phyloP scores from a whole-genome alignment of 1,140 invertebrate species.

The Probaryconus sp. region DNA sequence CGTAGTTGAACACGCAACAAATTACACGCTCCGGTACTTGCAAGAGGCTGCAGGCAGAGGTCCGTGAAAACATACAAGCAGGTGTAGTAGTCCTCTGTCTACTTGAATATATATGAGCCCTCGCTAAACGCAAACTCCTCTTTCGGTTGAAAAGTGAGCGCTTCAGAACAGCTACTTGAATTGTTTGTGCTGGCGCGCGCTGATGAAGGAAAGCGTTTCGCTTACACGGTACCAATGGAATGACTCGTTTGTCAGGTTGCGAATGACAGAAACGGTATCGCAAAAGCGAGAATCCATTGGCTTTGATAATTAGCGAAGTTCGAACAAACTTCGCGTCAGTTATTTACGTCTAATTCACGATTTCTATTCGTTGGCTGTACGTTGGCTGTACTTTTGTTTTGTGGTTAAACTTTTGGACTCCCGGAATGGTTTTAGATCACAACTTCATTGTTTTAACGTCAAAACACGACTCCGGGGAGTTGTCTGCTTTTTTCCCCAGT shows the following conservation, averaged over 20 bases:
- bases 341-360: constrained; percentile 51
- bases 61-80: constrained; percentile 59
- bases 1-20: constrained; percentile 49
- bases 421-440: constrained; percentile 19
- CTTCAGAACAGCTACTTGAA: constrained; percentile 42
- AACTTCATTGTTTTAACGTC: constrained; percentile 22
- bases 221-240: constrained; percentile 61
- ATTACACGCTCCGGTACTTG: constrained; percentile 59
- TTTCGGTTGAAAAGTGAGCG: constrained; percentile 56
- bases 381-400: constrained; percentile 34
- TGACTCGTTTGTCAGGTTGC: constrained; percentile 69
- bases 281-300: constrained; percentile 74
- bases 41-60: constrained; percentile 50
- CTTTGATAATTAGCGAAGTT: constrained; percentile 74
- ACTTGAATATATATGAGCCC: constrained; percentile 58
- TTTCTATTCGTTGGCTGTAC: constrained; percentile 27
- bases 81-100: constrained; percentile 49
- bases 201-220: constrained; percentile 33
- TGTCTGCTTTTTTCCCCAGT: too few relatives aligned
- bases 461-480: constrained; percentile 26
- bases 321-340: constrained; percentile 34
- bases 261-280: constrained; percentile 67
- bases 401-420: constrained; percentile 36
- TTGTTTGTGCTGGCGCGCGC: constrained; percentile 40
- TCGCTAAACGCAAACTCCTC: constrained; percentile 47